Conservation (phyloP, 2,888 invertebrate species). For the Eudasyphora cyanicolor region DNA sequence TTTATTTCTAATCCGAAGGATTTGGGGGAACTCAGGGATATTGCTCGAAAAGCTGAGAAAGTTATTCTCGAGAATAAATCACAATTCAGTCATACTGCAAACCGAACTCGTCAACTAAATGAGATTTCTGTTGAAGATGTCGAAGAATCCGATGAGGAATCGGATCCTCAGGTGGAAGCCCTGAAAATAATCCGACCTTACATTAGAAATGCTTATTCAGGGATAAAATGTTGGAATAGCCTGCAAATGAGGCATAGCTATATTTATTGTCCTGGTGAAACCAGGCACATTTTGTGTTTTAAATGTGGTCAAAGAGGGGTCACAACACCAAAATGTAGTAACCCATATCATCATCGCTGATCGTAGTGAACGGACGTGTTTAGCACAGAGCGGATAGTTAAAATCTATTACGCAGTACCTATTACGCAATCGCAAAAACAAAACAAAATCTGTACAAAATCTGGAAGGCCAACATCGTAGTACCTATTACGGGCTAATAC, state of each 20-base stretch:
- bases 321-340: not conserved
- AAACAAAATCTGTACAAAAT: too few relatives aligned
- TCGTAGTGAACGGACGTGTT: too few relatives aligned
- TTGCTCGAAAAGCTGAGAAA: constrained; percentile 18
- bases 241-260: not conserved
- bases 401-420: too few relatives aligned
- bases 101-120: not conserved
- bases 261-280: constrained; percentile 17
- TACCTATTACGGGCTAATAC: too few relatives aligned
- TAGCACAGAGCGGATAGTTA: too few relatives aligned
- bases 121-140: not conserved
- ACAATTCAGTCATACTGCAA: too few relatives aligned
- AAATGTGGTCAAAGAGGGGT: constrained; percentile 34
- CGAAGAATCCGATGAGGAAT: not conserved
- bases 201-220: not conserved
- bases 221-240: constrained; percentile 40
- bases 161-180: constrained; percentile 31
- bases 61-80: not conserved
- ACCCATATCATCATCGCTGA: too few relatives aligned
- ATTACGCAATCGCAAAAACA: too few relatives aligned
- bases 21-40: not conserved
- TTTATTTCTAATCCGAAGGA: constrained; percentile 7
- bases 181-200: not conserved
- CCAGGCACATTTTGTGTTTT: constrained; percentile 16
- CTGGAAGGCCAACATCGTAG: too few relatives aligned